Percentiles rank a stretch among this genome's conserved stretches.
Conservation (phyloP, 2,797 vertebrate genomes). For the Denticeps clupeoides region DNA sequence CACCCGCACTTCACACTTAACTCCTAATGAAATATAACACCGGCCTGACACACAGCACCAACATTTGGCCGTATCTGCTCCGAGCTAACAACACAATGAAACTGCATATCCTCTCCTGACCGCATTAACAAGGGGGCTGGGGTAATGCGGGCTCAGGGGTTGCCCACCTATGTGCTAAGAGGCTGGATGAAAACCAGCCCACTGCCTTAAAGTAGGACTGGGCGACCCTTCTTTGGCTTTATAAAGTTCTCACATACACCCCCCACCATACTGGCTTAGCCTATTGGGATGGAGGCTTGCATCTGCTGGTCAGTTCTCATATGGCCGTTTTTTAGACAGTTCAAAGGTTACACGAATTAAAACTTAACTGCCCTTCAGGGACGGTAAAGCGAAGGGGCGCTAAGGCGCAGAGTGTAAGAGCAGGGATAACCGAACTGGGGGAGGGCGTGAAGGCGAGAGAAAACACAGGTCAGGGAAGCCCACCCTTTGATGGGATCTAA, state of each 20-base stretch:
- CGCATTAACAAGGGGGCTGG: conserved; percentile 17
- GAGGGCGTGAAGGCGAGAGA: conserved; percentile 8
- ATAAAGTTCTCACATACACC: conserved; percentile 59
- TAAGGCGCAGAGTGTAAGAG: conserved; percentile 11
- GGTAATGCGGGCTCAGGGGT: neutral
- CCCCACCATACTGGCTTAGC: neutral
- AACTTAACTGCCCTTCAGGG: conserved; percentile 53
- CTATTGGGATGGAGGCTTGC: neutral
- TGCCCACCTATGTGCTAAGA: conserved; percentile 8
- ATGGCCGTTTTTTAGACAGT: conserved; percentile 41
- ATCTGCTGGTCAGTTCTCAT: too few species aligned
- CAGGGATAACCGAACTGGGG: conserved; percentile 7
- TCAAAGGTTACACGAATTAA: conserved; percentile 55
- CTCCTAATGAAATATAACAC: conserved; percentile 60
- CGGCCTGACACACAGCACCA: conserved; percentile 57
- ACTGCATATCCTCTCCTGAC: conserved; percentile 31
- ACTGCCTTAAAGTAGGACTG: conserved; percentile 39
- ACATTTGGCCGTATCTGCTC: conserved; percentile 63
- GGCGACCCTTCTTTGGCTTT: conserved; percentile 45
- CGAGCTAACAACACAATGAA: conserved; percentile 54
- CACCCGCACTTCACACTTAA: conserved; percentile 56
- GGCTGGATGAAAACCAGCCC: conserved; percentile 25
- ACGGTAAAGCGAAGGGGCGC: conserved; percentile 35
- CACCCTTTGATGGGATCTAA: conserved; percentile 11
- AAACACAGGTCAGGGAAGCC: conserved; percentile 6